A percentile compares a stretch with the other conserved stretches of the same genome.
These are phyloP conservation scores for Drosophila barbarae DNA, from an alignment of 2,888 invertebrate genomes.

Conservation along the genomic window DNA sequence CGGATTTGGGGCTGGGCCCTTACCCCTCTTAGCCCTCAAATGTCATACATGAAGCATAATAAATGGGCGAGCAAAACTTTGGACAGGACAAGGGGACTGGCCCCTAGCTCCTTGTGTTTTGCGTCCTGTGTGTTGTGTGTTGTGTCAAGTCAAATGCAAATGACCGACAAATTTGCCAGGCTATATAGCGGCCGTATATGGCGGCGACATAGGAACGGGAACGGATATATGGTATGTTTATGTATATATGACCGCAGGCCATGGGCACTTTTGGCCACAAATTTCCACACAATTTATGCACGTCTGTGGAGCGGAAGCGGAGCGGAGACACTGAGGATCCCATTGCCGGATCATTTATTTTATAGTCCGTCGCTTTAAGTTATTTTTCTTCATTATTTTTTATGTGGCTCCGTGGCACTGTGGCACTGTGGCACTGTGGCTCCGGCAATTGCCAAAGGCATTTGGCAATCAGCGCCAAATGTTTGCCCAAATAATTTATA, in stretches of 20 bases:
- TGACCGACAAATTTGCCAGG: constrained; percentile 57
- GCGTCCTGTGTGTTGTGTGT: constrained; percentile 31
- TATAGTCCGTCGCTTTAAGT: constrained; percentile 70
- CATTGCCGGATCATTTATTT: constrained; percentile 69
- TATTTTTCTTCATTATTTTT: constrained; percentile 73
- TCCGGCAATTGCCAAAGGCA: constrained; percentile 45
- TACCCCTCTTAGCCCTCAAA: constrained; percentile 21
- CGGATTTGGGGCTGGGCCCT: constrained; percentile 8
- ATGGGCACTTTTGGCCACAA: constrained; percentile 57
- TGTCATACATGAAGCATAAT: constrained; percentile 56
- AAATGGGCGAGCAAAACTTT: constrained; percentile 49
- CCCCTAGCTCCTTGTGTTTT: constrained; percentile 1
- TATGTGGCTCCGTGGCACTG: constrained; percentile 38
- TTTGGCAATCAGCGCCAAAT: constrained; percentile 70
- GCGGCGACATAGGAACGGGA: constrained; percentile 15
- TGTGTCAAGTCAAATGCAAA: constrained; percentile 60
- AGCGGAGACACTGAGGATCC: constrained; percentile 33
- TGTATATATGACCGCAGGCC: constrained; percentile 35
- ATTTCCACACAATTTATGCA: constrained; percentile 48
- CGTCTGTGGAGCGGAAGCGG: constrained; percentile 28
- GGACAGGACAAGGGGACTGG: constrained; percentile 8
- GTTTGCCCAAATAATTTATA: constrained; percentile 61
- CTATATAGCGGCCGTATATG: constrained; percentile 26
- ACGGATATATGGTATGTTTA: constrained; percentile 31
- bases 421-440: constrained; percentile 1